Base-by-base conservation (phyloP, 1,140 invertebrate genomes). In the Drosophila lacteicornis region DNA sequence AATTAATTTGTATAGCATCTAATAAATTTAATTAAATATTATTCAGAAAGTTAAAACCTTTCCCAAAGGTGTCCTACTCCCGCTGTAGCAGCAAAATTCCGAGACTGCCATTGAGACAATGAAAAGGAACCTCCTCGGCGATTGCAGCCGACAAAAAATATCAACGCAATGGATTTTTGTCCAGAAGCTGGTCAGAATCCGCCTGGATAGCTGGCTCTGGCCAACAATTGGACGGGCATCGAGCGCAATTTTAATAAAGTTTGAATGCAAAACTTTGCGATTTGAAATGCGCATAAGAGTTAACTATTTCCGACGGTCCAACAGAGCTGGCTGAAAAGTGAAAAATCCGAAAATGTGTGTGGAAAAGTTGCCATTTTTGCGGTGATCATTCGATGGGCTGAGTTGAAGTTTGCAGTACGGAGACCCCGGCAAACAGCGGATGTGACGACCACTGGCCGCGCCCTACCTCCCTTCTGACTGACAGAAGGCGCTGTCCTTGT, bases 231-330 rank as follows among this genome's bases (percentile, higher is more conserved):
- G 70, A 65, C 68, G 68, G 67, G 50, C 84, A 83, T 82, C 82
- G 79, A 88, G 76, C 77, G 73, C 71, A 88, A 88, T 87, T 87
- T 87, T 87, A 88, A 88, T 87, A 87, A 87, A 87, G 84, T 87
- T 87, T 87, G 77, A 87, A 87, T 88, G 84, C 66, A 84, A 87
- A 87, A 87, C 81, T 88, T 87, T 88, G 49, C 77, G 84, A 88
- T 87, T 87, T 87, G 84, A 87, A 87, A 87, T 87, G 84, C 84
- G 82, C 80, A 87, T 87, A 88, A 88, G 88, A 87, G 84, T 87
- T 87, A 88, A 87, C 84, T 88, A 87, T 88, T 87, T 87, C 84
- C 84, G 85, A 81, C 78, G 66, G 51, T 60, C 60, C 70, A 38
- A 45, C 55, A 40, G 27, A 47, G 40, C 15, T 45, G 40, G n/a